Base-by-base conservation (phyloP, 2,888 invertebrate genomes). In the Meandrusa payeni region DNA sequence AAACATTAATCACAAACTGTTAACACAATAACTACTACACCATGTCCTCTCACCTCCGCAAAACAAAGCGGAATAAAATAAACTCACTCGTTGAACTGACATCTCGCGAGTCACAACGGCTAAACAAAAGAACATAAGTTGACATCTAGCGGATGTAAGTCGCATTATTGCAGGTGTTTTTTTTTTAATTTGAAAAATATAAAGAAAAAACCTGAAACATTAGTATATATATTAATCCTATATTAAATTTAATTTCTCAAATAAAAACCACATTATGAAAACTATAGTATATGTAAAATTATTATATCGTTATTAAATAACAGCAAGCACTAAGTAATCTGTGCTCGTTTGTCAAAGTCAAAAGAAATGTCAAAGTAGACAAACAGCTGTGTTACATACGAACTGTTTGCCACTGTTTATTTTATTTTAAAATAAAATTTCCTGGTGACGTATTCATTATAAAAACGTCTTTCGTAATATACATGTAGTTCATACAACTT, bases 41-140 rank as follows among this genome's bases (percentile, higher is more conserved):
- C 49, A 69, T 68, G 82, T 79, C 80, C 78, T 76, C 70, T 79
- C 78, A 73, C 76, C 82, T 82, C 85, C 83, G 85, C 87, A 82
- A 86, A 87, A 87, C 87, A 86, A 87, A 87, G 87, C 86, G 87
- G 87, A 86, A 86, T 76, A 72, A 63, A 66, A 45, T 54, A 42
- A 46, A 41, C 41, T 39, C 24, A 33, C 28, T 40, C 36, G 49
- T 29, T 43, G 49, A 47, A 64, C 69, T 72, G 65, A 70, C 72
- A 69, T 71, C 70, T 69, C 61, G 59, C 58, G 62, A 59, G 54
- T 48, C 46, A 39, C 43, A 57, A 56, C 56, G 24, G 32, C 19
- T 27, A 57, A 74, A 66, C 62, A 70, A 68, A 65, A 60, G 57
- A 54, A 50, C 46, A 23, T 44, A 45, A 40, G 51, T 46, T 50